These are phyloP conservation scores for Enteromius fasciolatus DNA, from an alignment of 2,797 vertebrate genomes.

Conservation along the genomic window DNA sequence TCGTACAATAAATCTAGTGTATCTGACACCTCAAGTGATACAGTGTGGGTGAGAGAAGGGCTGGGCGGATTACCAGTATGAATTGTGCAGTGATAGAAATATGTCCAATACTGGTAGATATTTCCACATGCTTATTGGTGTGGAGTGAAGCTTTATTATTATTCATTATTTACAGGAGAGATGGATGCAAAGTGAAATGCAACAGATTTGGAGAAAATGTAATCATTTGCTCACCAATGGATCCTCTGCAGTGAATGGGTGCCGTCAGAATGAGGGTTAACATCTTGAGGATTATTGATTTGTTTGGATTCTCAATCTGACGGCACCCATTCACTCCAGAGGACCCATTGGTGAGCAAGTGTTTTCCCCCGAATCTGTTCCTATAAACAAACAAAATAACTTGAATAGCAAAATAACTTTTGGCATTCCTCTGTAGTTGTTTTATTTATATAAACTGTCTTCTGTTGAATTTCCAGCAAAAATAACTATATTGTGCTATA, in stretches of 20 bases:
- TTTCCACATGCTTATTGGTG: background rate
- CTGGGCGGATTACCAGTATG: background rate
- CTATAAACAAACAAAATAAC: background rate
- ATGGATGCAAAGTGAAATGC: background rate
- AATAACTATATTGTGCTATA: background rate
- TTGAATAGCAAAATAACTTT: background rate
- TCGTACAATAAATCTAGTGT: background rate
- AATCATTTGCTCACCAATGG: background rate
- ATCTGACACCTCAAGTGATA: background rate
- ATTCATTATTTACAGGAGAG: background rate
- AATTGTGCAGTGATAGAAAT: background rate
- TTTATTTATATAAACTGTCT: background rate
- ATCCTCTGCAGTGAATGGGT: background rate
- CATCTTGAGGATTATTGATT: background rate
- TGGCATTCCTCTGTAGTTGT: background rate
- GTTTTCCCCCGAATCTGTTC: background rate
- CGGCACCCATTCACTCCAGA: background rate
- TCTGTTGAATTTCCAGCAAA: background rate
- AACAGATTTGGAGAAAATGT: background rate
- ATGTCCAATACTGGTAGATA: background rate
- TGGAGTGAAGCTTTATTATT: too few relatives aligned
- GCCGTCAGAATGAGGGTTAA: background rate
- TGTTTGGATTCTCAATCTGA: background rate
- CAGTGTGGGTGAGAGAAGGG: background rate
- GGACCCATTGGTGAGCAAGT: background rate